phyloP scores from a whole-genome alignment of 2,888 invertebrate genomes.

The Pheosia gnoma region DNA sequence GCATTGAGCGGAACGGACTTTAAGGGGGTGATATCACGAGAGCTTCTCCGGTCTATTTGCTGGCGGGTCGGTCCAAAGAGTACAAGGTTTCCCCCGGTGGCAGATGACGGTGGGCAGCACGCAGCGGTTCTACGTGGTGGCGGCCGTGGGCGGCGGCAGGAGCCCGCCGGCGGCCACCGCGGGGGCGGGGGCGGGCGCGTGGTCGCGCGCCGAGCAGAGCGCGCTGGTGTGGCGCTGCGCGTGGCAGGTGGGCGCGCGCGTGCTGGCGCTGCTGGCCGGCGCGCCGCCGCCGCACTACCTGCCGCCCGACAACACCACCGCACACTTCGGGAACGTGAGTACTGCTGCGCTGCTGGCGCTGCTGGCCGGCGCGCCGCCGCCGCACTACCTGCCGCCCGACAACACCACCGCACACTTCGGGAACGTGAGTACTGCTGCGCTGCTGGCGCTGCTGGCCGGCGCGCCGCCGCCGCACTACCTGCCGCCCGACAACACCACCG shows the following conservation, averaged over 20 bases:
- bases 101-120: conserved; percentile 93
- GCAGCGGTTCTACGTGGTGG: conserved; percentile 91
- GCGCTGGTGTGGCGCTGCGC: conserved; percentile 94
- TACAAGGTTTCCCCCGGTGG: no score
- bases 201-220: conserved; percentile 88
- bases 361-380: conserved; percentile 80
- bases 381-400: conserved; percentile 85
- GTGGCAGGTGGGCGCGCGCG: conserved; percentile 94
- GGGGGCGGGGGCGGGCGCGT: conserved; percentile 71
- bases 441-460: conserved; percentile 70
- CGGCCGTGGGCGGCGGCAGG: conserved; percentile 39
- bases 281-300: conserved; percentile 83
- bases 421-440: conserved; percentile 72
- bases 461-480: conserved; percentile 83
- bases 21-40: no score
- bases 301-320: conserved; percentile 81
- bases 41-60: no score
- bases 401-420: conserved; percentile 85
- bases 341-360: neutral
- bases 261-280: conserved; percentile 89
- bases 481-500: conserved; percentile 81
- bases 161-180: neutral
- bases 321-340: conserved; percentile 86
- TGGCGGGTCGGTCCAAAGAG: no score
- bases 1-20: no score